Conservation (phyloP, 2,888 invertebrate genomes). For the Sepiola atlantica region DNA sequence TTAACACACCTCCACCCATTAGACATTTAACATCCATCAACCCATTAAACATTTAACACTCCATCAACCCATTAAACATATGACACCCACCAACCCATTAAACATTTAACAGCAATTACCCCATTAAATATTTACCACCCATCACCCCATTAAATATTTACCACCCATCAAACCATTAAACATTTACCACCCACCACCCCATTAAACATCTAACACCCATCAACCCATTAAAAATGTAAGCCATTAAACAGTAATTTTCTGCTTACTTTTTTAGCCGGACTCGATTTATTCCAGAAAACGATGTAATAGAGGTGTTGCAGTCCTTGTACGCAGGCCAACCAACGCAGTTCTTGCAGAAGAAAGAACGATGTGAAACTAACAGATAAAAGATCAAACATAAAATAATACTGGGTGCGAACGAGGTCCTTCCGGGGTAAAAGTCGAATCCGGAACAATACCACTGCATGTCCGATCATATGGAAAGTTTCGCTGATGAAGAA, state of each 20-base stretch:
- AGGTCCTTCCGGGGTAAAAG: slow-evolving; percentile 20
- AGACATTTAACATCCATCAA: too few species aligned
- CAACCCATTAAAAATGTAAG: too few species aligned
- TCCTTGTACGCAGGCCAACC: not conserved
- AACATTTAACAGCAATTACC: too few species aligned
- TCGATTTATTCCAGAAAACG: not conserved
- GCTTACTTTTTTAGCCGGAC: not conserved
- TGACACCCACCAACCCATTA: too few species aligned
- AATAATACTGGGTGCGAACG: not conserved
- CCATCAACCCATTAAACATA: too few species aligned
- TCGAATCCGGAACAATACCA: slow-evolving; percentile 37
- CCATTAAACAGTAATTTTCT: not conserved
- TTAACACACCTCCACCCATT: too few species aligned
- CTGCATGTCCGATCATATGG: not conserved
- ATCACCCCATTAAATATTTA: too few species aligned
- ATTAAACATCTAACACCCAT: too few species aligned
- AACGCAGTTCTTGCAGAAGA: not conserved
- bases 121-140: too few species aligned
- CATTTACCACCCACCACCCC: too few species aligned
- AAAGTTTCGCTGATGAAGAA: not conserved
- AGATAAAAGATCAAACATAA: slow-evolving; percentile 6
- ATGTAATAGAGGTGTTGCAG: slow-evolving; percentile 23
- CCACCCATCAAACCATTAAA: too few species aligned
- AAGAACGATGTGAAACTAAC: not conserved
- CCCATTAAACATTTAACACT: too few species aligned